These are phyloP conservation scores for Porphyrio hochstetteri DNA, from an alignment of 2,113 vertebrate species.

Conservation along the genomic window DNA sequence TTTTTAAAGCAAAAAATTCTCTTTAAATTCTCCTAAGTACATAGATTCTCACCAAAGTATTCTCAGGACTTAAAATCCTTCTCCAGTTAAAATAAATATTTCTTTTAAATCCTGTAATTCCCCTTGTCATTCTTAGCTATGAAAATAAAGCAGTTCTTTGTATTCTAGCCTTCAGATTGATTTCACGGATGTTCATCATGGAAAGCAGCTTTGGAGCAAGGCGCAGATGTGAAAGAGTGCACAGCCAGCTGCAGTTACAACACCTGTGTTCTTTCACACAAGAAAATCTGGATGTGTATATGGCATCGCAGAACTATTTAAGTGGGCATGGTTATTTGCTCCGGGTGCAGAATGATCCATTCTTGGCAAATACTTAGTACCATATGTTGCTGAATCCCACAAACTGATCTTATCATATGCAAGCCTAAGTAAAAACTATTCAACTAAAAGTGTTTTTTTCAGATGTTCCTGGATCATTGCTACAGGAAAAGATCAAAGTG, in stretches of 20 bases:
- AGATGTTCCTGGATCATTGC: slow-evolving; percentile 23
- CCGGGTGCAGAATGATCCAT: slow-evolving; percentile 28
- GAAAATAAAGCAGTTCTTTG: slow-evolving; percentile 48
- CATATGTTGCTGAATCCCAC: slow-evolving; percentile 40
- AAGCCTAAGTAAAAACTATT: slow-evolving; percentile 24
- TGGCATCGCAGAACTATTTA: slow-evolving; percentile 49
- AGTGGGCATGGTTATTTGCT: slow-evolving; percentile 20
- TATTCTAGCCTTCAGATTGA: slow-evolving; percentile 49
- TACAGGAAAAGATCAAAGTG: neutral
- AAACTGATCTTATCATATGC: slow-evolving; percentile 33
- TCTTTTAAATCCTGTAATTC: slow-evolving; percentile 29
- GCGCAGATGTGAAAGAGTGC: slow-evolving; percentile 29
- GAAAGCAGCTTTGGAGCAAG: slow-evolving; percentile 38
- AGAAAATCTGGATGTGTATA: slow-evolving; percentile 53
- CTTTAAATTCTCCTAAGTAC: neutral
- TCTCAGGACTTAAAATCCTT: slow-evolving; percentile 21
- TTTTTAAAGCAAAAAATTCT: neutral
- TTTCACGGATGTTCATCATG: slow-evolving; percentile 49
- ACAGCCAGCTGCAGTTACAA: slow-evolving; percentile 59
- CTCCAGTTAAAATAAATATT: slow-evolving; percentile 24
- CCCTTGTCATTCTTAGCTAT: slow-evolving; percentile 20
- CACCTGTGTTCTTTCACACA: slow-evolving; percentile 68
- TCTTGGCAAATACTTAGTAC: slow-evolving; percentile 32
- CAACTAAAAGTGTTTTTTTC: neutral
- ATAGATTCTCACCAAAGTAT: neutral